Percentiles rank a stretch among this genome's conserved stretches.
Conservation (phyloP, 2,888 invertebrate genomes). For the Melolontha melolontha region DNA sequence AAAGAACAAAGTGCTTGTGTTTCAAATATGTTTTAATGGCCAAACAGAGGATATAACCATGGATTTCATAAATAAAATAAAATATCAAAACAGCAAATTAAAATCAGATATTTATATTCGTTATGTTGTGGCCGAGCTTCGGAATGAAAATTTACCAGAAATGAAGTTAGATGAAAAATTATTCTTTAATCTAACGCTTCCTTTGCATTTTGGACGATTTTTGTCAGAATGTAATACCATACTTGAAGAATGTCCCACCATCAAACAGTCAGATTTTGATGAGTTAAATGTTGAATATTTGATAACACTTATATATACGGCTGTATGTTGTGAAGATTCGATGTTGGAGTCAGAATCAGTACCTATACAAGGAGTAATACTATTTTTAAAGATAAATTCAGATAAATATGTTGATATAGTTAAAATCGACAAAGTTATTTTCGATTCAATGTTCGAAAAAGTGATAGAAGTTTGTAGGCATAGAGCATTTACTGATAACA, state of each 20-base stretch:
- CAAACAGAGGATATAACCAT: too few species aligned
- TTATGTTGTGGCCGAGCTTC: too few species aligned
- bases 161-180: too few species aligned
- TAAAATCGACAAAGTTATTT: neutral
- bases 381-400: constrained; percentile 10
- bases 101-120: too few species aligned
- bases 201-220: neutral
- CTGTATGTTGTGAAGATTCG: neutral
- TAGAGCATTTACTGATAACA: neutral
- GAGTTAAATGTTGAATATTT: constrained; percentile 4
- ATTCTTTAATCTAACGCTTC: neutral
- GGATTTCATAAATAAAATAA: too few species aligned
- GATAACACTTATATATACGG: constrained; percentile 1
- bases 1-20: too few species aligned
- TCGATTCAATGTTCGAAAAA: neutral
- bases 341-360: neutral
- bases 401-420: constrained; percentile 2
- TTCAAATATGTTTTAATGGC: too few species aligned
- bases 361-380: constrained; percentile 7
- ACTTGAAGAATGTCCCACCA: neutral
- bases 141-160: too few species aligned
- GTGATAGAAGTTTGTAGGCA: neutral
- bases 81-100: too few species aligned
- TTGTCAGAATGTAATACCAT: neutral
- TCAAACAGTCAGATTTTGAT: neutral